Conservation (phyloP, 2,113 vertebrate species). For the Mus musculus region DNA sequence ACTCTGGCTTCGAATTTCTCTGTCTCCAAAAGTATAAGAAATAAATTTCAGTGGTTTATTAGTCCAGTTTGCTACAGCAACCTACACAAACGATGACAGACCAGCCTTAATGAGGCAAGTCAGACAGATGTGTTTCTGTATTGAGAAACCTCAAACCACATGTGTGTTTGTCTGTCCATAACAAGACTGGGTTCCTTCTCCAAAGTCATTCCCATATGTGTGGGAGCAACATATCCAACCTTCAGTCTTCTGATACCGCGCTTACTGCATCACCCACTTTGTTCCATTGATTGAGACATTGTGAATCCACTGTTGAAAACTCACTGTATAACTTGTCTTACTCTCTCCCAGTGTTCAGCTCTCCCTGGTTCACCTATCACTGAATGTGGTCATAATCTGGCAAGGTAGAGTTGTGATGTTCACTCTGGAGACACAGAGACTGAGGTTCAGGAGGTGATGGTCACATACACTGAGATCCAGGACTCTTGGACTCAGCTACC, state of each 20-base stretch:
- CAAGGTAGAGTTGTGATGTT: no score
- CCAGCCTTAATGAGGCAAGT: neutral
- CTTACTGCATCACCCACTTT: neutral
- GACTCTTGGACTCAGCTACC: accelerated
- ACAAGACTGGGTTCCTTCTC: neutral
- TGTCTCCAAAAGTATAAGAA: neutral
- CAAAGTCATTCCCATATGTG: neutral
- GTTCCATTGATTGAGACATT: neutral
- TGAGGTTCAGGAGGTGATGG: neutral
- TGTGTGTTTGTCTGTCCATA: neutral
- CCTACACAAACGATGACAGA: neutral
- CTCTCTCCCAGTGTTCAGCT: no score
- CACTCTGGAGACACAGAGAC: neutral
- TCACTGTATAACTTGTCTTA: neutral
- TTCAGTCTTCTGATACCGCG: neutral
- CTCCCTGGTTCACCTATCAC: neutral
- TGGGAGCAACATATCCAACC: neutral
- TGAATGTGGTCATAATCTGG: no score
- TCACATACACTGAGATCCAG: neutral
- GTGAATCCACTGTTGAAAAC: neutral
- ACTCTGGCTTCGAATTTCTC: neutral
- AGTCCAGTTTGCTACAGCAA: neutral
- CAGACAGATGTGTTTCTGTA: neutral
- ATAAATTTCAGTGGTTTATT: neutral
- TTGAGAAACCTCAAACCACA: neutral